Conservation (phyloP, 2,888 invertebrate species). For the Ichneumoninae sp. region DNA sequence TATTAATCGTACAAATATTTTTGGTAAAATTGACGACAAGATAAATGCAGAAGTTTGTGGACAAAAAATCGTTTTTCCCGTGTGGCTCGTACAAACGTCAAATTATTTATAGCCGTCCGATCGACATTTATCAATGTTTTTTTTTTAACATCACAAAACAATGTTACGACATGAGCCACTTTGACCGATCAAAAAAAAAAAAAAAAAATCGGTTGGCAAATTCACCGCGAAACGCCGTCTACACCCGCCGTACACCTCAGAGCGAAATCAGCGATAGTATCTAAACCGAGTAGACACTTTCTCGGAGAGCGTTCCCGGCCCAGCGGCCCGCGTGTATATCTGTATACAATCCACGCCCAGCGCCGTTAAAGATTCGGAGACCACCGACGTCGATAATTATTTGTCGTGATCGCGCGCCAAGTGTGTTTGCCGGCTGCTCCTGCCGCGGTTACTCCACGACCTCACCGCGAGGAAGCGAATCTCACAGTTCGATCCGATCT, state of each 20-base stretch:
- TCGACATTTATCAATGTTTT: no score
- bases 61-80: no score
- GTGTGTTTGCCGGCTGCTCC: slow-evolving; percentile 4
- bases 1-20: no score
- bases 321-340: not conserved
- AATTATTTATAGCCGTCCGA: no score
- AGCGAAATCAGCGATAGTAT: slow-evolving; percentile 34
- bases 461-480: slow-evolving; percentile 41
- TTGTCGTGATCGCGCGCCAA: slow-evolving; percentile 58
- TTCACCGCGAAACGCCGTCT: not conserved
- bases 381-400: slow-evolving; percentile 67
- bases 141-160: no score
- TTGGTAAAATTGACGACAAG: no score
- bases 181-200: not conserved
- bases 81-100: no score
- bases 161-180: no score
- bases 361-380: slow-evolving; percentile 40
- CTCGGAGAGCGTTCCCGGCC: slow-evolving; percentile 32
- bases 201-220: not conserved
- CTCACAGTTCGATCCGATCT: slow-evolving; percentile 37
- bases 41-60: no score
- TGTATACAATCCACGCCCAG: slow-evolving; percentile 55
- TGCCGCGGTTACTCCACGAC: slow-evolving; percentile 32
- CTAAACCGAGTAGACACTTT: slow-evolving; percentile 44
- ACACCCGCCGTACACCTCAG: not conserved